phyloP scores from a whole-genome alignment of 2,888 invertebrate species.

The Apamea monoglypha region DNA sequence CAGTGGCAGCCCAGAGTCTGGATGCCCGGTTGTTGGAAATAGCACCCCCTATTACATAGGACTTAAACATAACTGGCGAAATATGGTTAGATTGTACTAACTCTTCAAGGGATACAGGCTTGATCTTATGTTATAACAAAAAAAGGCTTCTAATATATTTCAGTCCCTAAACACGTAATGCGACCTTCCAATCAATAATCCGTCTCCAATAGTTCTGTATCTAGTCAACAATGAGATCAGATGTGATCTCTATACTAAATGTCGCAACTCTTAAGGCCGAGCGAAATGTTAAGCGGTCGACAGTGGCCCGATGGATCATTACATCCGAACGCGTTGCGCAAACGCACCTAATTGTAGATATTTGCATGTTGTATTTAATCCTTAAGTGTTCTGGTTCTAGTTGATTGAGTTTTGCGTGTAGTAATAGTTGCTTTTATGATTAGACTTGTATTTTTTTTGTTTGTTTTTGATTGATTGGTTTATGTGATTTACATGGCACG shows the following conservation, averaged over 20 bases:
- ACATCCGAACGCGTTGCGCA: constrained; percentile 69
- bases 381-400: constrained; percentile 65
- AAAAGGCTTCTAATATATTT: constrained; percentile 20
- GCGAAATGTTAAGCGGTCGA: constrained; percentile 87
- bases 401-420: constrained; percentile 57
- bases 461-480: neutral
- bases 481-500: neutral
- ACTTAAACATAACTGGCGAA: neutral
- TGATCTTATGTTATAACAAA: neutral
- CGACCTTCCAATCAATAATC: constrained; percentile 51
- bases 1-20: neutral
- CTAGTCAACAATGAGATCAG: constrained; percentile 68
- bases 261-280: constrained; percentile 83
- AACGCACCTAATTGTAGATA: constrained; percentile 69
- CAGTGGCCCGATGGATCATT: constrained; percentile 79
- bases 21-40: neutral
- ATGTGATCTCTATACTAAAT: constrained; percentile 72
- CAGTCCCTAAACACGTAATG: constrained; percentile 4
- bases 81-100: neutral
- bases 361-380: constrained; percentile 68
- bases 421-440: constrained; percentile 42
- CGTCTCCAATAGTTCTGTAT: constrained; percentile 34
- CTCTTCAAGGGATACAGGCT: fast-evolving
- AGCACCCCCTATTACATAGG: neutral
- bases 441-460: constrained; percentile 18